These are phyloP conservation scores for Drosophila fulvimacula DNA, from an alignment of 2,888 invertebrate genomes.

Conservation along the genomic window DNA sequence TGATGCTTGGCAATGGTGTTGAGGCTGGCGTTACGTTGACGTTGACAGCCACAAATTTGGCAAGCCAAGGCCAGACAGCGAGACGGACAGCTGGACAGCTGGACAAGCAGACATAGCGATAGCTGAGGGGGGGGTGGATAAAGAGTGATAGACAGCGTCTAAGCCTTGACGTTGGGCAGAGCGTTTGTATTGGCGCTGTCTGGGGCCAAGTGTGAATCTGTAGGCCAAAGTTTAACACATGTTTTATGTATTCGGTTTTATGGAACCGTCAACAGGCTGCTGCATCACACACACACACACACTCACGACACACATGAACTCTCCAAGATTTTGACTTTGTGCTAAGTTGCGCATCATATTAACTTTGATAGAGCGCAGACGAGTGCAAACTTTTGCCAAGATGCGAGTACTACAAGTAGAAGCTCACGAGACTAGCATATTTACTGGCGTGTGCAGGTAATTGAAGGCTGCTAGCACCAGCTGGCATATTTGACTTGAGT, in stretches of 20 bases:
- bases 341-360: constrained; percentile 32
- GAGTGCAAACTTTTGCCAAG: constrained; percentile 31
- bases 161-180: constrained; percentile 39
- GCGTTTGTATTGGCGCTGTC: constrained; percentile 32
- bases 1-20: constrained; percentile 25
- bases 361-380: constrained; percentile 24
- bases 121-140: background rate
- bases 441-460: constrained; percentile 18
- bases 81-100: constrained; percentile 26
- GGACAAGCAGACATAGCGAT: background rate
- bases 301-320: background rate
- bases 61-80: constrained; percentile 52
- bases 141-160: constrained; percentile 29
- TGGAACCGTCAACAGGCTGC: constrained; percentile 54
- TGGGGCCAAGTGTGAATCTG: constrained; percentile 54
- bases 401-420: constrained; percentile 13
- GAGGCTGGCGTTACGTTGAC: constrained; percentile 43
- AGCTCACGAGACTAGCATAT: constrained; percentile 23
- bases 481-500: constrained; percentile 15
- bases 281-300: background rate
- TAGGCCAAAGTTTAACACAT: constrained; percentile 55
- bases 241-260: constrained; percentile 59
- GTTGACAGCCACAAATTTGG: constrained; percentile 73
- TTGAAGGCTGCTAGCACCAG: constrained; percentile 10
- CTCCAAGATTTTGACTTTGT: constrained; percentile 34